Percentiles rank a stretch among this genome's conserved stretches.
Conservation (phyloP, 64 coral and sea anemone species). For the Cladopsammia gracilis region DNA sequence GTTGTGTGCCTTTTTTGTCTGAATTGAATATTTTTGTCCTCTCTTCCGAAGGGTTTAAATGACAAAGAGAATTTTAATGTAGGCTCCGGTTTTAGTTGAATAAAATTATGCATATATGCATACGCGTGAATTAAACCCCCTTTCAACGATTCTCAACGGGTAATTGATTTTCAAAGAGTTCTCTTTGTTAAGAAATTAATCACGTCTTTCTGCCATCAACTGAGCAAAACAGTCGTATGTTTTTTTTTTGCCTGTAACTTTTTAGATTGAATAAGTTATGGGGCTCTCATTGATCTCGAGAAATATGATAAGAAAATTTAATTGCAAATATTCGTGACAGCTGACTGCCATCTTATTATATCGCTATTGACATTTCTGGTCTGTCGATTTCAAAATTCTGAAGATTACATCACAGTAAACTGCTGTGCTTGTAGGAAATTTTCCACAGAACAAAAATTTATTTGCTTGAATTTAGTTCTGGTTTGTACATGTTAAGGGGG, state of each 20-base stretch:
- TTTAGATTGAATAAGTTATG: not conserved
- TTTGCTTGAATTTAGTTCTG: too few relatives aligned
- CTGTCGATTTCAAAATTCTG: not conserved
- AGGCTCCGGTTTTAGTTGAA: not conserved
- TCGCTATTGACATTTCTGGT: not conserved
- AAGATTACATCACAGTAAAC: not conserved
- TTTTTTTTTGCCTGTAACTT: not conserved
- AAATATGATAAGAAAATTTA: conserved; percentile 3
- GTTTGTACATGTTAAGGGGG: too few relatives aligned
- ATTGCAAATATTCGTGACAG: conserved; percentile 21
- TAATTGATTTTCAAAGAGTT: conserved; percentile 31
- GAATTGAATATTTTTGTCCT: conserved; percentile 10
- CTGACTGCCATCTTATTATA: not conserved
- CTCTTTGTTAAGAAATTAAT: not conserved
- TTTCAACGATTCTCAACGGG: not conserved
- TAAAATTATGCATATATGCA: not conserved
- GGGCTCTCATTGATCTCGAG: not conserved
- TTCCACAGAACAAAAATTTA: not conserved
- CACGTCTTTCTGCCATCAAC: not conserved
- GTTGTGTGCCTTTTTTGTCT: not conserved
- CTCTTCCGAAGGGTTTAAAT: not conserved
- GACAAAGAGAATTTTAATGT: conserved; percentile 20
- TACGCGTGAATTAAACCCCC: not conserved
- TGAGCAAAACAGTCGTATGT: not conserved
- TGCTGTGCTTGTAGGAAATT: not conserved